Evolutionary conservation across 1,140 invertebrate species (phyloP).

Genomic region (Zaprionus vittiger): DNA sequence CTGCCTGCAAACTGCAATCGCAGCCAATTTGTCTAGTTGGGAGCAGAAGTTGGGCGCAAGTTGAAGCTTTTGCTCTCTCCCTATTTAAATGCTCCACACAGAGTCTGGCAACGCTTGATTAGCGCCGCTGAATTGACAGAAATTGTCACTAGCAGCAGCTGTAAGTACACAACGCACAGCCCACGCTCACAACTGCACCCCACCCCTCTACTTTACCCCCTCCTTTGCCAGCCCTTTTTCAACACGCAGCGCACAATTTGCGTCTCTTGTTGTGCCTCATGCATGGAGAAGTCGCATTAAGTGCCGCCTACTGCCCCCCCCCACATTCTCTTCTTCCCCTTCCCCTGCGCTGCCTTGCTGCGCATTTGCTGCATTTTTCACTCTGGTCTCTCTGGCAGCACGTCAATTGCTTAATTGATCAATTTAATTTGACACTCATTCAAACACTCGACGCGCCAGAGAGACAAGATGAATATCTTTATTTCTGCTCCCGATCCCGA

Average conservation of each 20-base stretch:
- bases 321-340: neutral
- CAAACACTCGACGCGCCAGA: conserved; percentile 60
- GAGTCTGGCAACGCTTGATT: conserved; percentile 64
- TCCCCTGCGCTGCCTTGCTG: neutral
- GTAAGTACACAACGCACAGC: neutral
- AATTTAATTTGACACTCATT: conserved; percentile 84
- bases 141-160: conserved; percentile 68
- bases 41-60: conserved; percentile 5
- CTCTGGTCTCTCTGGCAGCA: conserved; percentile 21
- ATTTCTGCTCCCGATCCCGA: conserved; percentile 47
- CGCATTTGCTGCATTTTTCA: conserved; percentile 7
- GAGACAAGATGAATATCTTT: conserved; percentile 77
- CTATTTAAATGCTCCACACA: conserved; percentile 66
- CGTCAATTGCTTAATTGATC: conserved; percentile 84
- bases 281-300: conserved; percentile 50
- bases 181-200: conserved; percentile 1
- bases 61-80: conserved; percentile 11
- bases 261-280: conserved; percentile 65
- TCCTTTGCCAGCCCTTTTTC: conserved; percentile 3
- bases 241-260: conserved; percentile 58
- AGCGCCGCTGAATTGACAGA: conserved; percentile 80
- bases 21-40: conserved; percentile 72
- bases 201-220: neutral
- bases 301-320: conserved; percentile 9
- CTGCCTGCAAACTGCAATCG: conserved; percentile 42